A percentile compares a stretch with the other conserved stretches of the same genome.
phyloP scores from a whole-genome alignment of 2,888 invertebrate genomes.

The Polymixis flavicincta region DNA sequence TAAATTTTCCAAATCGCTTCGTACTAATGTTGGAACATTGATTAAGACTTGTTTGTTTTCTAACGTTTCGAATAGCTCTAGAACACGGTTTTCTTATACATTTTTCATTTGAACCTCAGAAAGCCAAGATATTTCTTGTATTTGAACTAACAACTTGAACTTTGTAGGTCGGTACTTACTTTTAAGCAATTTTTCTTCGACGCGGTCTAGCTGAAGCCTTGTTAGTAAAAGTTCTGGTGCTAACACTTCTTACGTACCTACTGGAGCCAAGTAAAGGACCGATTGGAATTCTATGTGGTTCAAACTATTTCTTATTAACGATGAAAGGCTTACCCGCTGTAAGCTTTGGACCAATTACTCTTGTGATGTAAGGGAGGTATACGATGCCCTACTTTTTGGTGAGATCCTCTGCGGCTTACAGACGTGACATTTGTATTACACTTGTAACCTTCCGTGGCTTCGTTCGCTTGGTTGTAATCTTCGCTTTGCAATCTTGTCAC shows the following conservation, averaged over 20 bases:
- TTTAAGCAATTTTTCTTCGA: constrained; percentile 52
- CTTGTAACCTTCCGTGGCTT: constrained; percentile 40
- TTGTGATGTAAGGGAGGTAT: constrained; percentile 26
- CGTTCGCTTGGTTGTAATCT: constrained; percentile 37
- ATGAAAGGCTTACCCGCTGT: constrained; percentile 29
- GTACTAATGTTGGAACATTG: constrained; percentile 1
- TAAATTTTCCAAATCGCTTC: not conserved
- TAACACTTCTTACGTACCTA: constrained; percentile 23
- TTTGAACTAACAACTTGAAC: constrained; percentile 28
- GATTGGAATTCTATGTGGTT: constrained; percentile 38
- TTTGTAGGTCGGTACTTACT: constrained; percentile 34
- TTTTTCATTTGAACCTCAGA: constrained; percentile 17
- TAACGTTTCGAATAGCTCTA: constrained; percentile 3
- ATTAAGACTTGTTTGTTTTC: constrained; percentile 13
- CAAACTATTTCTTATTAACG: constrained; percentile 55
- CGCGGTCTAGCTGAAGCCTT: constrained; percentile 51
- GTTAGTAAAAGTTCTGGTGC: constrained; percentile 50
- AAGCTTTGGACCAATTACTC: constrained; percentile 60
- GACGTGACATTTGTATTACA: constrained; percentile 57
- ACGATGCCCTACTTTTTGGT: constrained; percentile 58
- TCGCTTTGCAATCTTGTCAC: constrained; percentile 29
- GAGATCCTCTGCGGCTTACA: constrained; percentile 51
- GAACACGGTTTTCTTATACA: not conserved
- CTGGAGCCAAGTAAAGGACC: constrained; percentile 15
- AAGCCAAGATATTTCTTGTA: constrained; percentile 19